Conservation (phyloP, 2,888 invertebrate genomes). For the Chrysolina americana region DNA sequence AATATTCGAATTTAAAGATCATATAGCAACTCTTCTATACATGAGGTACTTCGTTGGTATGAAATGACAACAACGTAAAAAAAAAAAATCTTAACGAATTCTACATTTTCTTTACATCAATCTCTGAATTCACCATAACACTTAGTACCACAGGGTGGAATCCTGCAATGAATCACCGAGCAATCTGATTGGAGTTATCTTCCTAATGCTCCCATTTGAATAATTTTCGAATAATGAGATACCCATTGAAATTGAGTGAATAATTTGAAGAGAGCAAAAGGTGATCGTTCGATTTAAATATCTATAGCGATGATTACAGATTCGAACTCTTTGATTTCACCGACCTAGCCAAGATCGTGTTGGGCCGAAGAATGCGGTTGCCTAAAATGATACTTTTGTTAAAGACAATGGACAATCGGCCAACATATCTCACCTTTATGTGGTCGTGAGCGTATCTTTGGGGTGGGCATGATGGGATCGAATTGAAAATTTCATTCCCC, state of each 20-base stretch:
- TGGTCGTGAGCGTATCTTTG: conserved; percentile 18
- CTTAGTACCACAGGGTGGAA: conserved; percentile 2
- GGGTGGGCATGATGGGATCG: background rate
- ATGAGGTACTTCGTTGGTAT: too few species aligned
- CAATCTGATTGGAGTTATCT: conserved; percentile 39
- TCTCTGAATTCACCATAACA: too few species aligned
- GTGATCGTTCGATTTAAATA: conserved; percentile 43
- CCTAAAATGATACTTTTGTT: conserved; percentile 48
- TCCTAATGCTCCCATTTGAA: conserved; percentile 37
- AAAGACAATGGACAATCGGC: conserved; percentile 47
- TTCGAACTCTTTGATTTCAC: conserved; percentile 46
- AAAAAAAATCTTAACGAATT: too few species aligned
- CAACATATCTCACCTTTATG: conserved; percentile 39
- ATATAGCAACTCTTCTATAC: too few species aligned
- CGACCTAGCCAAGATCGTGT: conserved; percentile 26
- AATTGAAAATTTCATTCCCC: background rate
- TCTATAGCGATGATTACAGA: conserved; percentile 39
- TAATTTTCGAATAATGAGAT: conserved; percentile 40
- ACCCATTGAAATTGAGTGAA: conserved; percentile 37
- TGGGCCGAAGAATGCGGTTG: conserved; percentile 45
- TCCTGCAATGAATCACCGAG: conserved; percentile 1
- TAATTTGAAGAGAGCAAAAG: conserved; percentile 31
- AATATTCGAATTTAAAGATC: too few species aligned
- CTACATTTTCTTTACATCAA: too few species aligned
- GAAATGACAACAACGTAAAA: too few species aligned